Evolutionary conservation across 2,113 vertebrate species (phyloP).

Genomic region (Neodontobutis hainanensis): DNA sequence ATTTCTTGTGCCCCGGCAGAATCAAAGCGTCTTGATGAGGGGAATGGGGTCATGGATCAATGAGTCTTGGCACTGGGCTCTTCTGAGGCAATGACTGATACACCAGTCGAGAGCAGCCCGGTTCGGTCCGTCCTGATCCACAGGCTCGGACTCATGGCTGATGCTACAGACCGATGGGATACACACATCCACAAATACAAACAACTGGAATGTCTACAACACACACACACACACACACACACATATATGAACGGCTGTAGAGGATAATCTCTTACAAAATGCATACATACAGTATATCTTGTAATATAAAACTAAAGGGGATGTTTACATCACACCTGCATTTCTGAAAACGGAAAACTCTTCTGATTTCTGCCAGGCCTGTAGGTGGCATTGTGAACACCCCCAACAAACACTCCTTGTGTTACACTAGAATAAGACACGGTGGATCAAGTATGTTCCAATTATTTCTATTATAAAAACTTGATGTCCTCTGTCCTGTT

Average conservation of each 20-base stretch:
- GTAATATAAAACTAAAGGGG: conserved; percentile 6
- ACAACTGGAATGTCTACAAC: conserved; percentile 78
- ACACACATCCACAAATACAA: conserved; percentile 23
- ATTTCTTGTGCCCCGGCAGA: conserved; percentile 13
- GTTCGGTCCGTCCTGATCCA: background rate
- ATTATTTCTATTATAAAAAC: too few species aligned
- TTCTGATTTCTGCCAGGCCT: too few species aligned
- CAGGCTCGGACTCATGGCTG: conserved; percentile 30
- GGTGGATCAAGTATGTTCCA: too few species aligned
- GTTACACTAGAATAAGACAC: too few species aligned
- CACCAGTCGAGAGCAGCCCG: conserved; percentile 29
- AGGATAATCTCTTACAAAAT: conserved; percentile 52
- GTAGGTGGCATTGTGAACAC: too few species aligned
- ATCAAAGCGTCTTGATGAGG: too few species aligned
- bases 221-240: conserved; percentile 71
- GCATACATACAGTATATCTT: conserved; percentile 27
- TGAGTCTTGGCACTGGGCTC: conserved; percentile 34
- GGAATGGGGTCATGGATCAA: conserved; percentile 22
- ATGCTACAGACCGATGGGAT: conserved; percentile 35
- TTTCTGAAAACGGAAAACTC: background rate
- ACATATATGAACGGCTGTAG: conserved; percentile 55
- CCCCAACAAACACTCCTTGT: too few species aligned
- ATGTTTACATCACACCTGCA: background rate
- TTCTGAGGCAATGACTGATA: conserved; percentile 39
- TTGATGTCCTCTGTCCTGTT: too few species aligned